These are phyloP conservation scores for Sepiola atlantica DNA, from an alignment of 2,888 invertebrate genomes.

Conservation along the genomic window DNA sequence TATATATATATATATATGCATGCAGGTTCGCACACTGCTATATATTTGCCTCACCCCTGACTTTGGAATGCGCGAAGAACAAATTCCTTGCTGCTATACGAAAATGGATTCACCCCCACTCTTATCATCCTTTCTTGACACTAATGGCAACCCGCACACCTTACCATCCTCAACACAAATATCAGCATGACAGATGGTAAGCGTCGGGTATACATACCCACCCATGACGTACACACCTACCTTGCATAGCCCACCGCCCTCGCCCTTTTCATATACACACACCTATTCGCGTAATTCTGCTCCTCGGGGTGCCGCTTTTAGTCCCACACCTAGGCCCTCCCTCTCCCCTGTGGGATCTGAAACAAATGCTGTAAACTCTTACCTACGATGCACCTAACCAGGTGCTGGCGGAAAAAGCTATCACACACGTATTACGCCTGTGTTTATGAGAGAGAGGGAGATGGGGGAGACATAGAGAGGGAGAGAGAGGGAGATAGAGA, in stretches of 20 bases:
- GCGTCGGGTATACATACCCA: neutral
- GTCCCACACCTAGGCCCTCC: neutral
- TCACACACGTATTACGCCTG: neutral
- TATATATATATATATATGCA: no score
- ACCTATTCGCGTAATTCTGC: neutral
- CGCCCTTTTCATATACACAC: neutral
- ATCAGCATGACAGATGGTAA: neutral
- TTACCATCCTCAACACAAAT: neutral
- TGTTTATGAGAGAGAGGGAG: neutral
- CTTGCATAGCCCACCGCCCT: neutral
- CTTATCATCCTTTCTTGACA: neutral
- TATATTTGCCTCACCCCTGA: neutral
- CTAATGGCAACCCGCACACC: neutral
- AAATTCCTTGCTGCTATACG: neutral
- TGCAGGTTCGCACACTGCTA: no score
- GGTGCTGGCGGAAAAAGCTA: neutral
- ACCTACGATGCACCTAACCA: neutral
- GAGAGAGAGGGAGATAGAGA: no score
- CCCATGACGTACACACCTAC: neutral
- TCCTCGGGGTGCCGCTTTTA: neutral
- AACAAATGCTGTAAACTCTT: neutral
- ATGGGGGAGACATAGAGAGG: no score
- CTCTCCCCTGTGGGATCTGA: neutral
- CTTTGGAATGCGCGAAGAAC: neutral
- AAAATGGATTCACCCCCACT: neutral